Conservation (phyloP, 2,113 vertebrate species). For the Ciconia boyciana region DNA sequence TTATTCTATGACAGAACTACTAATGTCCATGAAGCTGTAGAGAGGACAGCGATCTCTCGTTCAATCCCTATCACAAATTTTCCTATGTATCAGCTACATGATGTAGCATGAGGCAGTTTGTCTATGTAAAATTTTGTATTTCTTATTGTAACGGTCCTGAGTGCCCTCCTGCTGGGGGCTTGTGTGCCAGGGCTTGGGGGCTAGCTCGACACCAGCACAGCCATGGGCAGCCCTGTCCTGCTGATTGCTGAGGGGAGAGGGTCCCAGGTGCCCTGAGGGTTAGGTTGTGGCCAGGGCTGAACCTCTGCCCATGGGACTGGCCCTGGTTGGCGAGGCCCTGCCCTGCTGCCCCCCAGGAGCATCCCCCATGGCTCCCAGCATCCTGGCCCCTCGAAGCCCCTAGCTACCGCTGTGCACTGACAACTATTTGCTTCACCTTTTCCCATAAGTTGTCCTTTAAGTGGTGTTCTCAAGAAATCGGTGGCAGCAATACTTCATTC, state of each 20-base stretch:
- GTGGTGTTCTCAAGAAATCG: background rate
- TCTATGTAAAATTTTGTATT: background rate
- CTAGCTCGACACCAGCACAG: background rate
- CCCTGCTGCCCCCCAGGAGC: fast-evolving
- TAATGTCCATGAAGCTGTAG: background rate
- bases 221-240: background rate
- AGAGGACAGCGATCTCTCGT: background rate
- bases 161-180: background rate
- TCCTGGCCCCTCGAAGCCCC: no score
- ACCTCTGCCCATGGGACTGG: fast-evolving
- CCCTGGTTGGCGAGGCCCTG: background rate
- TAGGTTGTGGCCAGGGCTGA: background rate
- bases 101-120: background rate
- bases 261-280: background rate
- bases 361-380: background rate
- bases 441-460: background rate
- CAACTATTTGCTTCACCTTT: background rate
- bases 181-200: background rate
- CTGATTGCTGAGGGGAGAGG: background rate
- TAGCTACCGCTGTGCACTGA: background rate
- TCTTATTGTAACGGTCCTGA: background rate
- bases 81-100: background rate
- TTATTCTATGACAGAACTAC: background rate
- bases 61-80: background rate
- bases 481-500: background rate